A percentile compares a stretch with the other conserved stretches of the same genome.
Conservation (phyloP, 2,113 vertebrate genomes). For the Opisthocomus hoazin region DNA sequence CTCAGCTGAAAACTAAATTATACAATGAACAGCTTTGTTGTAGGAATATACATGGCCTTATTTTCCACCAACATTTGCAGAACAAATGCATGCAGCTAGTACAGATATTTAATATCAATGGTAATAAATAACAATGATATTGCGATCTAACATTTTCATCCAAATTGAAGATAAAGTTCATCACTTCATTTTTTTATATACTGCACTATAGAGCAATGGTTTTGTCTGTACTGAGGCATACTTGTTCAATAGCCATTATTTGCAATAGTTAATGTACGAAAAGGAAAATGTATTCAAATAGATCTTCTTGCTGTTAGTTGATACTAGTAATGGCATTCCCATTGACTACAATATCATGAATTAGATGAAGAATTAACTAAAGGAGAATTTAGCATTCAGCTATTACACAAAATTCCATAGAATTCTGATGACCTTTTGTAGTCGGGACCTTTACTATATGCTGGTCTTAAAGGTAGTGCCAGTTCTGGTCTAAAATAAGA, state of each 20-base stretch:
- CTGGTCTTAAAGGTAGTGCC: not conserved
- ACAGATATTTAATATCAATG: conserved; percentile 39
- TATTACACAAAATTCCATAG: not conserved
- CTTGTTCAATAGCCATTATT: not conserved
- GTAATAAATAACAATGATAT: conserved; percentile 10
- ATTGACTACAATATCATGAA: not conserved
- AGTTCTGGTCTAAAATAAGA: not conserved
- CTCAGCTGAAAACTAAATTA: conserved; percentile 74
- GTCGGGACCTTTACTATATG: not conserved
- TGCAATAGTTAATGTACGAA: not conserved
- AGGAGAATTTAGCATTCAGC: not conserved
- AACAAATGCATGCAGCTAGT: conserved; percentile 10
- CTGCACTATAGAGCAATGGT: not conserved
- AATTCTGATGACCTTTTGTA: not conserved
- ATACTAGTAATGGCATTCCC: not conserved
- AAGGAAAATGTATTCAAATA: not conserved
- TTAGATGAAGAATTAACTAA: not conserved
- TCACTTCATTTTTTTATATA: not conserved
- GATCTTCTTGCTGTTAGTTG: not conserved
- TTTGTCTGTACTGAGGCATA: not conserved
- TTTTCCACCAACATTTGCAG: conserved; percentile 52
- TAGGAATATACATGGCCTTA: conserved; percentile 67
- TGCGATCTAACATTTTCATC: not conserved
- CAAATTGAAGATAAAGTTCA: not conserved
- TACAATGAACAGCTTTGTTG: conserved; percentile 69